Evolutionary conservation across 2,797 vertebrate genomes (phyloP).

Genomic region (Hozukius guyotensis): DNA sequence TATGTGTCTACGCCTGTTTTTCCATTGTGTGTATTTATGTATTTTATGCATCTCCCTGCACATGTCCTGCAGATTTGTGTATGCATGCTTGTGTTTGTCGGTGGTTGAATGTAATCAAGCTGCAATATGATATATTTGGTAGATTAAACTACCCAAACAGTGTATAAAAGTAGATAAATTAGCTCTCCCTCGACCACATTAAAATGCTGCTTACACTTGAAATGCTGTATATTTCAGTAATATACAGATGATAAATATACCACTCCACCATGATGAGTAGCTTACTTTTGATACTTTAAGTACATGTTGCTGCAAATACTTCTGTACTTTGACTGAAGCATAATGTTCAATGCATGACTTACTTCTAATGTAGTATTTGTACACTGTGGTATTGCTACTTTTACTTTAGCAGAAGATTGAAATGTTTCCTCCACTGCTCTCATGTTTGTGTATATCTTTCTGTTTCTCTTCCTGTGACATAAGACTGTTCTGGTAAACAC

Average conservation of each 20-base stretch:
- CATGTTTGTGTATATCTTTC: background rate
- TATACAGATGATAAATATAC: background rate
- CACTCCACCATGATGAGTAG: background rate
- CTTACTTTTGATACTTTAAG: background rate
- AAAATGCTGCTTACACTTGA: background rate
- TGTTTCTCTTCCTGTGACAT: conserved; percentile 4
- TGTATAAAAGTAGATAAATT: background rate
- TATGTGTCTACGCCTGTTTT: background rate
- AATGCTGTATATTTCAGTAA: background rate
- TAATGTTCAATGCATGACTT: background rate
- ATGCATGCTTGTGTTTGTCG: background rate
- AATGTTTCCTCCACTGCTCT: background rate
- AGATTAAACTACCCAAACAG: background rate
- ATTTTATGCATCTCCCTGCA: background rate
- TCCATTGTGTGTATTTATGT: background rate
- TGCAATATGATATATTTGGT: background rate
- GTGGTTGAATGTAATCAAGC: background rate
- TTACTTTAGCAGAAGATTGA: background rate
- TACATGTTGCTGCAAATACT: background rate
- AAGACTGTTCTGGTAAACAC: conserved; percentile 24
- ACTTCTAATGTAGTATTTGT: background rate
- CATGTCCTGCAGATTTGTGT: background rate
- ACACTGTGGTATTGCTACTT: background rate
- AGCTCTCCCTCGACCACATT: background rate
- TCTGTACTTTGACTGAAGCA: background rate